These are phyloP conservation scores for Amphiprion clarkii DNA, from an alignment of 2,797 vertebrate species.

Conservation along the genomic window DNA sequence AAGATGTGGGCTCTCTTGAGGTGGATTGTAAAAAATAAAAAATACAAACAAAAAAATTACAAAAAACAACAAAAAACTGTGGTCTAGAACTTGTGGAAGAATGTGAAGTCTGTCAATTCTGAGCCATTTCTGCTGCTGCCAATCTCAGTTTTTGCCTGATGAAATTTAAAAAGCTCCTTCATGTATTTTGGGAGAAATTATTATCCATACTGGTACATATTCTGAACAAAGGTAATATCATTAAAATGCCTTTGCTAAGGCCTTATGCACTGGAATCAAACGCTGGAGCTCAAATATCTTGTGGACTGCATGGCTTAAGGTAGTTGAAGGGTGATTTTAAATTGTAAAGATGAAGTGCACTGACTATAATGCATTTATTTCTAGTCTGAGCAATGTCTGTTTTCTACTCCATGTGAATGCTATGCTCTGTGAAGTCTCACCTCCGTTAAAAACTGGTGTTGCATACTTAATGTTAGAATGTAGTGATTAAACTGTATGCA, in stretches of 20 bases:
- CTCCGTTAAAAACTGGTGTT: slow-evolving; percentile 61
- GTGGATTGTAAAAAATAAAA: slow-evolving; percentile 30
- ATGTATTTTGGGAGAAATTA: slow-evolving; percentile 44
- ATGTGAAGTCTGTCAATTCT: slow-evolving; percentile 74
- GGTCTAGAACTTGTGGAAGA: slow-evolving; percentile 49
- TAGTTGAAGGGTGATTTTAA: slow-evolving; percentile 62
- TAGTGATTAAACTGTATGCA: slow-evolving; percentile 71
- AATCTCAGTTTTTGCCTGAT: slow-evolving; percentile 61
- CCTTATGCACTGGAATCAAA: slow-evolving; percentile 75
- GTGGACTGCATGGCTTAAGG: slow-evolving; percentile 65
- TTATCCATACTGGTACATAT: slow-evolving; percentile 36
- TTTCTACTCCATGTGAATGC: slow-evolving; percentile 74
- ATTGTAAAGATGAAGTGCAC: slow-evolving; percentile 74
- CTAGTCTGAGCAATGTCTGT: slow-evolving; percentile 65
- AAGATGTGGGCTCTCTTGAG: slow-evolving; percentile 37
- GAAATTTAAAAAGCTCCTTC: slow-evolving; percentile 60
- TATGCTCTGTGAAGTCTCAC: slow-evolving; percentile 65
- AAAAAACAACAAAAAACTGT: slow-evolving; percentile 4
- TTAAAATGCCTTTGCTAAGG: slow-evolving; percentile 64
- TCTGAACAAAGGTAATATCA: slow-evolving; percentile 47
- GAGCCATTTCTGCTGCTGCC: slow-evolving; percentile 75
- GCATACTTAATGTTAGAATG: slow-evolving; percentile 73
- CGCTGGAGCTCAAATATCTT: slow-evolving; percentile 54
- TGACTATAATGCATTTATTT: slow-evolving; percentile 72
- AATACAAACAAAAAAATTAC: too few relatives aligned